Conservation (phyloP, 2,888 invertebrate genomes). For the Leptura quadrifasciata region DNA sequence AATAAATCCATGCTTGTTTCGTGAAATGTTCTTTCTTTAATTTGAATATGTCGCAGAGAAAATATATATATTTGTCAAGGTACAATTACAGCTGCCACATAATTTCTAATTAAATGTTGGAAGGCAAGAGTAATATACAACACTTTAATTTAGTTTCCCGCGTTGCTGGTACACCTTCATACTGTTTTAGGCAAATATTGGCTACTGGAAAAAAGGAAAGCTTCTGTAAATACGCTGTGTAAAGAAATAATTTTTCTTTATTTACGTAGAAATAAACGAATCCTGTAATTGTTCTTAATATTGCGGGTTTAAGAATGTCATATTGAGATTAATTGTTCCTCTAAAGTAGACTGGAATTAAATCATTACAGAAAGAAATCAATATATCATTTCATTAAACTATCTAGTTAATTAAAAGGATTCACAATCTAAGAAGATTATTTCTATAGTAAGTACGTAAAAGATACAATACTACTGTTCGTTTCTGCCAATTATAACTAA, state of each 20-base stretch:
- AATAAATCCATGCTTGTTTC: background rate
- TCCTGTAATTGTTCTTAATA: background rate
- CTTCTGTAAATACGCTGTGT: background rate
- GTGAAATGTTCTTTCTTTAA: background rate
- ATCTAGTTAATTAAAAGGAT: too few relatives aligned
- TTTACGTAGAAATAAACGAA: background rate
- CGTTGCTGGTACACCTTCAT: background rate
- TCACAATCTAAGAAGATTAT: too few relatives aligned
- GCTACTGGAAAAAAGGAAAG: background rate
- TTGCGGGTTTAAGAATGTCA: background rate
- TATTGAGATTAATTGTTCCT: background rate
- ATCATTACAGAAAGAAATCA: too few relatives aligned
- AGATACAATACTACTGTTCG: too few relatives aligned
- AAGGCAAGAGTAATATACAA: conserved; percentile 19
- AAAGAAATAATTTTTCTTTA: background rate
- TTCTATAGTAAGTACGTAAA: too few relatives aligned
- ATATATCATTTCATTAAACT: background rate
- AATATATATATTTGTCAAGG: conserved; percentile 21
- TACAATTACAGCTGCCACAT: background rate
- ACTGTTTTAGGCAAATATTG: conserved; percentile 5
- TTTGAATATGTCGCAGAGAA: background rate
- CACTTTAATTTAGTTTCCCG: conserved; percentile 13
- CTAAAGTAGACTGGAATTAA: background rate
- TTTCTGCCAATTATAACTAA: too few relatives aligned
- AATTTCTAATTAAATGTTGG: conserved; percentile 1